Evolutionary conservation across 2,888 invertebrate species (phyloP).

Genomic region (Anticlea derivata): DNA sequence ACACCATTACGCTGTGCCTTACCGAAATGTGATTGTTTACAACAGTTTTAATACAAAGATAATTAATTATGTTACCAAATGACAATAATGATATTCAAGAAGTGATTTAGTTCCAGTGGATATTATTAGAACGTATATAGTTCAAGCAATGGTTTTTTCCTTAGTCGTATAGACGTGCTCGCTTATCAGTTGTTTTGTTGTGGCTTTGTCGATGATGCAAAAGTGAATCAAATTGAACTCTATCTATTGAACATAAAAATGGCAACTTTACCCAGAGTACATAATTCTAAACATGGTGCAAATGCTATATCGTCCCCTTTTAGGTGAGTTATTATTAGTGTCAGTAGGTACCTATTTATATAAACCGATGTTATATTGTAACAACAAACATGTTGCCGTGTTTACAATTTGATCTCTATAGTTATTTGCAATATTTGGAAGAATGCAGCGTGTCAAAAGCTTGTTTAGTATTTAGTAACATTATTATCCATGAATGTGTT

Average conservation of each 20-base stretch:
- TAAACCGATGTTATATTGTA: background rate
- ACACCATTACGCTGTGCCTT: conserved; percentile 17
- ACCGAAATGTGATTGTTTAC: conserved; percentile 22
- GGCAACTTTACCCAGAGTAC: conserved; percentile 77
- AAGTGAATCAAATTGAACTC: conserved; percentile 30
- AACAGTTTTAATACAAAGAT: background rate
- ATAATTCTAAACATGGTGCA: conserved; percentile 63
- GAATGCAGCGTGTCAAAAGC: too few species aligned
- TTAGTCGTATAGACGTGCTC: background rate
- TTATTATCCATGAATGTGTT: too few species aligned
- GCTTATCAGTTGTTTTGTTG: conserved; percentile 27
- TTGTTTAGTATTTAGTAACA: too few species aligned
- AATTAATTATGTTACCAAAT: background rate
- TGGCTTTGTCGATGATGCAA: conserved; percentile 29
- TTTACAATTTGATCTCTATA: too few species aligned
- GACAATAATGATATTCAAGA: background rate
- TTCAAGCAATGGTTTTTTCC: conserved; percentile 10
- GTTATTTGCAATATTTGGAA: too few species aligned
- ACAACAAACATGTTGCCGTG: background rate
- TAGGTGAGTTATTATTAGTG: conserved; percentile 58
- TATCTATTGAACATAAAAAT: conserved; percentile 47
- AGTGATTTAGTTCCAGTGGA: conserved; percentile 5
- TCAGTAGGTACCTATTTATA: conserved; percentile 1
- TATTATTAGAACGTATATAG: conserved; percentile 11
- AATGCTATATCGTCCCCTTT: conserved; percentile 66